Base-by-base conservation (phyloP, 2,888 invertebrate species). In the Cepaea hortensis region DNA sequence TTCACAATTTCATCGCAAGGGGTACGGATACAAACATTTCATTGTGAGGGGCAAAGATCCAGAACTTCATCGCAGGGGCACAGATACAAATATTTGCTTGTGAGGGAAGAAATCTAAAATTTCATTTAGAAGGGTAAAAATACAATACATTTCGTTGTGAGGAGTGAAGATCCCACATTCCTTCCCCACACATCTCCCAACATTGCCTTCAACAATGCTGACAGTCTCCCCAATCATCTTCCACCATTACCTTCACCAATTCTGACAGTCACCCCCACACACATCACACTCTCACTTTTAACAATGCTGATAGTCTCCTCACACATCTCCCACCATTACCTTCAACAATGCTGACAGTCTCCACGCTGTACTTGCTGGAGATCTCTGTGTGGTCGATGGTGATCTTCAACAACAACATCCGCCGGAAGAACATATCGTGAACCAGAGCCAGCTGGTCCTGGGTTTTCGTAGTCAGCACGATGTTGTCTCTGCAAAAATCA, bases 381-480 rank as follows among this genome's bases (percentile, higher is more conserved):
- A 91, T 90, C 85, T 90, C 90, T 4, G 91, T 91, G 87, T 91
- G 91, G 18, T 90, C 85, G 48, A 90, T 89, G 15, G 90, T 91
- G 9, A 91, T 88, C 15, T 88, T 23, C 48, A 87, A 80, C 55
- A 88, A 23, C 68, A 87, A 23, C 84, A 88, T 61, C 77, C 87
- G 81, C 55, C 81, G 80, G 55, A 87, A 81, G 48, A 88, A 76
- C 62, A 87, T 61, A 55, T 87, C 84, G 50, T 87, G 75, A 48
- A 87, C 77, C 6, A 84, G 65, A 18, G 85, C 83, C 76, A 88
- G 84, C 61, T 88, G 85, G 72, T 88, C 87, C 62, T 81, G 79
- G 1, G 87, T 77, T 75, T 50, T 84, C 23, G 85, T 85, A 50
- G 83, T 81, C 73, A 88, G 18, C 11, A 88, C 87, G 61, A 88